Percentiles rank a stretch among this genome's conserved stretches.
Conservation (phyloP, 2,113 vertebrate species). For the Furnarius figulus region DNA sequence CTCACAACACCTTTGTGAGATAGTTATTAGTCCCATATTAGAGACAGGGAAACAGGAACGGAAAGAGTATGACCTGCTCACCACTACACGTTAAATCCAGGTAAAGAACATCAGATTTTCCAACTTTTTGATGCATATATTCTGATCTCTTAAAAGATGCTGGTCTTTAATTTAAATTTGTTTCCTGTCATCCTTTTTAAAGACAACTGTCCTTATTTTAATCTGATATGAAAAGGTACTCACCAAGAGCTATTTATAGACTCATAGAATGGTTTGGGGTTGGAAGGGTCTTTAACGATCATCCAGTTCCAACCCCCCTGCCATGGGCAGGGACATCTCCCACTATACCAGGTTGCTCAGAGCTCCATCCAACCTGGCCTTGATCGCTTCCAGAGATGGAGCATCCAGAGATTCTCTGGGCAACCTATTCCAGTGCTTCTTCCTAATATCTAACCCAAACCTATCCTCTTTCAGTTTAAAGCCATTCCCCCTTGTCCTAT, state of each 20-base stretch:
- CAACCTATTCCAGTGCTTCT: background rate
- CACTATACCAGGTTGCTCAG: background rate
- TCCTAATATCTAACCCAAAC: background rate
- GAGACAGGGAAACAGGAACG: conserved; percentile 21
- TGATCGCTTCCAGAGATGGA: background rate
- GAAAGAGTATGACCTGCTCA: background rate
- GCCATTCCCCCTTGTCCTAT: background rate
- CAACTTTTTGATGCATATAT: background rate
- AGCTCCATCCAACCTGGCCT: background rate
- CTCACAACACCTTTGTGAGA: conserved; percentile 53
- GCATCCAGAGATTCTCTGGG: background rate
- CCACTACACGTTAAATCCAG: background rate
- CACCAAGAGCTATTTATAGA: background rate
- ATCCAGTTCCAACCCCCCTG: background rate
- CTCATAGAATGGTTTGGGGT: background rate
- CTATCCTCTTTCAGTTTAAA: background rate
- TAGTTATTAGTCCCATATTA: conserved; percentile 35
- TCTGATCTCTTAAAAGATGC: background rate
- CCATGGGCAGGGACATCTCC: background rate
- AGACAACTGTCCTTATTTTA: background rate
- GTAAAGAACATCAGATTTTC: background rate
- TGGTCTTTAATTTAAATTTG: background rate
- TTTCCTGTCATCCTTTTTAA: background rate
- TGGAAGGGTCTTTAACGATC: background rate
- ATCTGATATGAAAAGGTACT: background rate